Percentiles rank a stretch among this genome's conserved stretches.
These are phyloP conservation scores for Mesitornis unicolor DNA, from an alignment of 2,113 vertebrate species.

Conservation along the genomic window DNA sequence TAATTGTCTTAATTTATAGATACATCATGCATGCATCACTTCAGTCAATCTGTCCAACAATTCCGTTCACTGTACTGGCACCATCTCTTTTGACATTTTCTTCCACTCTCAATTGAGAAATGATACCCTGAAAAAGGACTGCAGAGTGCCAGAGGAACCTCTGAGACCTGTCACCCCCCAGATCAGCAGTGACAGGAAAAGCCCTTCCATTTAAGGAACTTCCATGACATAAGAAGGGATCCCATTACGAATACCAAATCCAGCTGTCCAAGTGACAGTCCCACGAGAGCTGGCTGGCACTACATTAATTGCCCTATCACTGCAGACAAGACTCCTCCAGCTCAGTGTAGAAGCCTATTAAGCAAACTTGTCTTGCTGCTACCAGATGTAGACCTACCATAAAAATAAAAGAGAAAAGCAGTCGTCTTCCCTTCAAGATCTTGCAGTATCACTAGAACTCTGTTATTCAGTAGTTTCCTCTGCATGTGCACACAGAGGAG, in stretches of 20 bases:
- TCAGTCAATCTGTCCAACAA: not conserved
- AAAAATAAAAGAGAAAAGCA: not conserved
- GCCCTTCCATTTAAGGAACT: not conserved
- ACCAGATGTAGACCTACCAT: not conserved
- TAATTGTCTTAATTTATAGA: not conserved
- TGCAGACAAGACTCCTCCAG: not conserved
- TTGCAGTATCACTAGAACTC: not conserved
- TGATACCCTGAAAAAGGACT: not conserved
- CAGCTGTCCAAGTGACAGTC: not conserved
- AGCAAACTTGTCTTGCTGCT: not conserved
- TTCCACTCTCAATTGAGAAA: not conserved
- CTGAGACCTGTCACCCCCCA: not conserved
- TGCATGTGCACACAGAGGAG: not conserved
- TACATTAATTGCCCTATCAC: not conserved
- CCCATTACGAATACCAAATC: not conserved
- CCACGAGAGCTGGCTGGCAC: not conserved
- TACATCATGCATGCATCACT: not conserved
- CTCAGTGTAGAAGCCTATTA: not conserved
- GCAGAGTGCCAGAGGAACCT: not conserved
- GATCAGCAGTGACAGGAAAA: not conserved
- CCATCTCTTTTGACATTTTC: not conserved
- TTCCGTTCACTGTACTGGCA: not conserved
- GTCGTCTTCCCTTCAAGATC: not conserved
- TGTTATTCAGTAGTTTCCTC: not conserved
- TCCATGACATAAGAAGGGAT: not conserved